These are phyloP conservation scores for Lasioglossum calceatum DNA, from an alignment of 2,888 invertebrate genomes.

Conservation along the genomic window DNA sequence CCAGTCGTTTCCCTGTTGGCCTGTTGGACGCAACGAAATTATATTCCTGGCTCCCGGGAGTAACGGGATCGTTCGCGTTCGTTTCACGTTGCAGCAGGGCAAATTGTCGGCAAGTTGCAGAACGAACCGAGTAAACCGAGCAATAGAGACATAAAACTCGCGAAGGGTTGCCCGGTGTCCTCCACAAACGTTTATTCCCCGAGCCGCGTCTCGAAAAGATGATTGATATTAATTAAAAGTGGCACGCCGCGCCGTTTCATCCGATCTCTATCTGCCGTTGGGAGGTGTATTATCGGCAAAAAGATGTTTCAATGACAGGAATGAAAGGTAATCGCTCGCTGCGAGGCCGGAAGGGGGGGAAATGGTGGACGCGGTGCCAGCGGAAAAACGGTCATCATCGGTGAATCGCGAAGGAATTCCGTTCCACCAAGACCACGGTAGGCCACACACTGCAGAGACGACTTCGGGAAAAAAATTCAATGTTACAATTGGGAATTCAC, in stretches of 20 bases:
- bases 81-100: neutral
- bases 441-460: neutral
- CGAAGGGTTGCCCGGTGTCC: neutral
- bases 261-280: neutral
- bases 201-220: neutral
- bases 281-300: neutral
- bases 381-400: neutral
- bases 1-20: conserved; percentile 25
- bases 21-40: conserved; percentile 32
- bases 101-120: neutral
- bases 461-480: neutral
- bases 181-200: neutral
- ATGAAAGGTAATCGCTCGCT: neutral
- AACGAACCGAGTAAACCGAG: neutral
- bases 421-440: neutral
- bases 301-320: neutral
- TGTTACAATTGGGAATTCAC: neutral
- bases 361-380: neutral
- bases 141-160: neutral
- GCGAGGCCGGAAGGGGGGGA: neutral
- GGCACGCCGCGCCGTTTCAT: neutral
- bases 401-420: conserved; percentile 3
- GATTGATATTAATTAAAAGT: neutral
- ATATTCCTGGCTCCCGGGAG: conserved; percentile 26
- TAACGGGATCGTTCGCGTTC: conserved; percentile 38